Evolutionary conservation across 2,113 vertebrate genomes (phyloP).

Genomic region (Murina feae): DNA sequence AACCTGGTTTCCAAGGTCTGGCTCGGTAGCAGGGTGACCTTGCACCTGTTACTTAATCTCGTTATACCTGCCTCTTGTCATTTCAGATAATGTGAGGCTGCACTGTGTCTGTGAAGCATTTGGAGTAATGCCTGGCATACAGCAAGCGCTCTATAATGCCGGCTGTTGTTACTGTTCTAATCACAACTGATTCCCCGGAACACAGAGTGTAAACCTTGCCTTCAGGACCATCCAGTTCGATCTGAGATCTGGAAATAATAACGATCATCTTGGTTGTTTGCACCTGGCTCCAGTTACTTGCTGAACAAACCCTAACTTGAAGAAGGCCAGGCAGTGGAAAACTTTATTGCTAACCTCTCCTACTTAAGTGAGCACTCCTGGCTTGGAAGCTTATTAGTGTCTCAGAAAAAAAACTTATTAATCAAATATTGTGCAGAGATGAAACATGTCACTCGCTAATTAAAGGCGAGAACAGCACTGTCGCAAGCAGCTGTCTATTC

Average conservation of each 20-base stretch:
- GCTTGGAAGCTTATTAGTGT: background rate
- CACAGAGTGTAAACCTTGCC: background rate
- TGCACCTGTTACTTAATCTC: background rate
- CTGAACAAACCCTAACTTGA: background rate
- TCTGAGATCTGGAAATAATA: background rate
- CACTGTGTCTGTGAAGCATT: background rate
- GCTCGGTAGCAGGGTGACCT: background rate
- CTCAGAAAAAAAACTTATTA: constrained; percentile 26
- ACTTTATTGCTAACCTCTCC: background rate
- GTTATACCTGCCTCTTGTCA: background rate
- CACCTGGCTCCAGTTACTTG: background rate
- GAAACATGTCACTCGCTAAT: constrained; percentile 30
- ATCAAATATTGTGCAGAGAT: constrained; percentile 10
- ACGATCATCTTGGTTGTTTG: background rate
- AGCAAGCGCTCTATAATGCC: background rate
- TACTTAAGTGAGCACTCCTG: background rate
- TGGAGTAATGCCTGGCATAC: background rate
- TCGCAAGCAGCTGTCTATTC: constrained; percentile 5
- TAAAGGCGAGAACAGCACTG: background rate
- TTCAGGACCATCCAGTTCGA: background rate
- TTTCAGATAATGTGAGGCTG: background rate
- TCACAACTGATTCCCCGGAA: background rate
- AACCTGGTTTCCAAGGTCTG: background rate
- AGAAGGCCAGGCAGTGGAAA: background rate
- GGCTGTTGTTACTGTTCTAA: background rate